phyloP scores from a whole-genome alignment of 2,888 invertebrate species.

The Dryobotodes eremita region DNA sequence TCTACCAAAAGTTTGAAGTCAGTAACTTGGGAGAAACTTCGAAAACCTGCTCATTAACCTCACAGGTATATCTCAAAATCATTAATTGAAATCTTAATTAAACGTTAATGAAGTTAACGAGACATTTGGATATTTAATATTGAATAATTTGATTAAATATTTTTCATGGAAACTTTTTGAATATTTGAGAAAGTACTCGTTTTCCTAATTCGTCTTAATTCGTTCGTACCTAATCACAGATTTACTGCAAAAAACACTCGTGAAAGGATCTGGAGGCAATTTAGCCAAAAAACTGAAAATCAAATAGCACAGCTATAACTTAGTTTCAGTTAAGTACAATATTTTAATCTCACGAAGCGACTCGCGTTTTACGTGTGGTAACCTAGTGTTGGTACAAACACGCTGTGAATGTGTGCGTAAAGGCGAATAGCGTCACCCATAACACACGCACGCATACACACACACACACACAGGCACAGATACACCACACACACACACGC shows the following conservation, averaged over 20 bases:
- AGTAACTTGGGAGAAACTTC: slow-evolving; percentile 9
- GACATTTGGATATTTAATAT: not conserved
- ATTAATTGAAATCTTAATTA: slow-evolving; percentile 34
- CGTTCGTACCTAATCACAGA: not conserved
- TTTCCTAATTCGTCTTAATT: not conserved
- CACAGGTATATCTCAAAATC: slow-evolving; percentile 10
- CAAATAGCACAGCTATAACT: no score
- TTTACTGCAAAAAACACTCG: not conserved
- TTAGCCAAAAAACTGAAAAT: no score
- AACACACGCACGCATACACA: no score
- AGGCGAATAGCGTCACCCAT: no score
- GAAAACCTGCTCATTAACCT: slow-evolving; percentile 17
- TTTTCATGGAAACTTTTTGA: not conserved
- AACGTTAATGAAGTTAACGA: not conserved
- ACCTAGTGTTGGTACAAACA: no score
- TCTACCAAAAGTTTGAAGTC: slow-evolving; percentile 12
- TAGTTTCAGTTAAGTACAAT: no score
- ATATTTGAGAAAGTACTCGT: not conserved
- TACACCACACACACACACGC: no score
- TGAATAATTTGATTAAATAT: not conserved
- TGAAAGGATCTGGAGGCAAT: no score
- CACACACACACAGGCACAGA: no score
- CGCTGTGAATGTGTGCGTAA: no score
- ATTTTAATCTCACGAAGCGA: no score
- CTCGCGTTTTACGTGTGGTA: no score